A percentile compares a stretch with the other conserved stretches of the same genome.
Conservation (phyloP, 2,797 vertebrate species). For the Hyperoplus lanceolatus region DNA sequence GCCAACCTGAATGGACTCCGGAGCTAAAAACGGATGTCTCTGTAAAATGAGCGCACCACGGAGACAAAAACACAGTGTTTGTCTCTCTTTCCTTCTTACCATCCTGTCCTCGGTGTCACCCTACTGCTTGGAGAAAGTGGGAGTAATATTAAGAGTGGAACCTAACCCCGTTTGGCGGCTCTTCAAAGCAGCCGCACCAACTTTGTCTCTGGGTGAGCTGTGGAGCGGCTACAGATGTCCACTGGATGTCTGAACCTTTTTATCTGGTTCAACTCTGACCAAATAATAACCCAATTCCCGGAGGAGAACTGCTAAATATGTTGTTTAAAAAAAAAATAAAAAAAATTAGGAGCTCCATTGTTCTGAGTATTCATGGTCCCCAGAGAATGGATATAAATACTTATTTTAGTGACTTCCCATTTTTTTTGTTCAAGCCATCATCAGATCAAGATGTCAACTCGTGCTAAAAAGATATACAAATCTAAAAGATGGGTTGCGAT, state of each 20-base stretch:
- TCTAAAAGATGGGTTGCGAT: not conserved
- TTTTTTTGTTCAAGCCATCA: not conserved
- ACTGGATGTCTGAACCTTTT: slow-evolving; percentile 45
- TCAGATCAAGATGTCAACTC: not conserved
- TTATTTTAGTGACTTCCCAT: not conserved
- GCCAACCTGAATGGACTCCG: slow-evolving; percentile 38
- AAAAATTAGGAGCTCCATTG: not conserved
- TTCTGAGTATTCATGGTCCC: not conserved
- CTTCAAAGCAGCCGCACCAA: slow-evolving; percentile 76
- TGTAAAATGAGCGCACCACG: slow-evolving; percentile 52
- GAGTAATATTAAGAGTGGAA: slow-evolving; percentile 81
- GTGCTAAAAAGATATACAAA: not conserved
- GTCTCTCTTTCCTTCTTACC: slow-evolving; percentile 57
- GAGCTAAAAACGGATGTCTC: slow-evolving; percentile 57
- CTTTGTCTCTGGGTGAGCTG: slow-evolving; percentile 56
- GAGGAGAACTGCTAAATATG: not conserved
- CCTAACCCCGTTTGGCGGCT: slow-evolving; percentile 78
- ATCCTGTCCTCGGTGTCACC: slow-evolving; percentile 80
- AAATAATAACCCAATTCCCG: not conserved
- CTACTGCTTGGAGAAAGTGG: slow-evolving; percentile 78
- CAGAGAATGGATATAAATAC: not conserved
- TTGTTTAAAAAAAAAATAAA: not conserved
- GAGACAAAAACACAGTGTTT: slow-evolving; percentile 70
- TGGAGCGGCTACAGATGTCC: slow-evolving; percentile 61
- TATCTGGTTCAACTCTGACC: slow-evolving; percentile 19